phyloP scores from a whole-genome alignment of 2,797 vertebrate genomes.

The Varecia variegata region DNA sequence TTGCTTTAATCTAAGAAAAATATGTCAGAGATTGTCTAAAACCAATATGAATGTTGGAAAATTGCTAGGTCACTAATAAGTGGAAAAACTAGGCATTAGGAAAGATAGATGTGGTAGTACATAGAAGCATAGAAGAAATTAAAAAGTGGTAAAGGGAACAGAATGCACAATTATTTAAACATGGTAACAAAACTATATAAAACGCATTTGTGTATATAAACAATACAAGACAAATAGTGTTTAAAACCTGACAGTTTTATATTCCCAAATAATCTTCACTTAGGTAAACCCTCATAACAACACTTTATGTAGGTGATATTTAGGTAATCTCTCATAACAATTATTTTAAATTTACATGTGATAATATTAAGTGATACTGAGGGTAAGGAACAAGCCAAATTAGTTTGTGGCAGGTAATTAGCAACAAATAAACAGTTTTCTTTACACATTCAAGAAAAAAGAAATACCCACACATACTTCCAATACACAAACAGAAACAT shows the following conservation, averaged over 20 bases:
- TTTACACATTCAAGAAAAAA: neutral
- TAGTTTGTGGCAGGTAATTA: neutral
- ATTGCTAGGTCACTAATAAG: neutral
- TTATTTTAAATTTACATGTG: neutral
- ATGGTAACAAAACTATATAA: neutral
- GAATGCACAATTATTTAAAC: neutral
- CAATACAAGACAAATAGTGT: neutral
- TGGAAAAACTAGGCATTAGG: neutral
- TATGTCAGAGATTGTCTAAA: neutral
- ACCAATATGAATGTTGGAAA: neutral
- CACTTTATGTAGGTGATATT: neutral
- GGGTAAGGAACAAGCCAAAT: neutral
- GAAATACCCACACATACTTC: neutral
- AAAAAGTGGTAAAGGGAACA: neutral
- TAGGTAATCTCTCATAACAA: neutral
- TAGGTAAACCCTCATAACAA: neutral
- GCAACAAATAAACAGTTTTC: neutral
- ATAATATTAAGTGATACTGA: neutral
- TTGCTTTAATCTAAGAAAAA: neutral
- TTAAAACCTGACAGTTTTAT: neutral
- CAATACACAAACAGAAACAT: neutral
- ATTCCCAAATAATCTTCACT: neutral
- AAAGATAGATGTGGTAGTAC: neutral
- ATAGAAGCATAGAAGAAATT: neutral
- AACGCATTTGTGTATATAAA: neutral